A percentile compares a stretch with the other conserved stretches of the same genome.
These are phyloP conservation scores for Lycocorax pyrrhopterus DNA, from an alignment of 2,113 vertebrate genomes.

Conservation along the genomic window DNA sequence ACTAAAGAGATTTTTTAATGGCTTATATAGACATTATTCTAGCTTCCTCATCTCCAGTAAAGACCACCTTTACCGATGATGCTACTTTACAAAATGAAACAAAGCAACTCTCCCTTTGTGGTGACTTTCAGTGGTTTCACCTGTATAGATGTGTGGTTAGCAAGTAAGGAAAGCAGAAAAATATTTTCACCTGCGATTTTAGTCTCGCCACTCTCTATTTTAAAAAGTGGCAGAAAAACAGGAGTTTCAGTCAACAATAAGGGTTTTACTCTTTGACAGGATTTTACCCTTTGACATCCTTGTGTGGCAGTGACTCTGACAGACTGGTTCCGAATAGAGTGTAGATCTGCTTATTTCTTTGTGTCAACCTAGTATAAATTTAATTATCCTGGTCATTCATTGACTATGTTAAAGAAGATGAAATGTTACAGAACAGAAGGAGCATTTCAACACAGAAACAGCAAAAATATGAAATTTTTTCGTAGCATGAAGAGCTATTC, in stretches of 20 bases:
- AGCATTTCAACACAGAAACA: neutral
- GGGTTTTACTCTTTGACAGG: neutral
- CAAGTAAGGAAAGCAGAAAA: neutral
- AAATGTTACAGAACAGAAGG: neutral
- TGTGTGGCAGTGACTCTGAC: neutral
- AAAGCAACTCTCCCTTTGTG: neutral
- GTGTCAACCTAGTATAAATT: neutral
- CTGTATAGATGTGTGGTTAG: neutral
- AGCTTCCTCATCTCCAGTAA: neutral
- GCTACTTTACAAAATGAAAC: neutral
- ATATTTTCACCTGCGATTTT: neutral
- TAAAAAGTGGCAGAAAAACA: neutral
- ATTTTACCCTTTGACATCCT: neutral
- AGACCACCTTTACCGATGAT: neutral
- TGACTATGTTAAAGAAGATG: neutral
- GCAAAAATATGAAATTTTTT: neutral
- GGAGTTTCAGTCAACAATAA: neutral
- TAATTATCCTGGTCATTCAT: neutral
- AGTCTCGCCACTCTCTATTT: neutral
- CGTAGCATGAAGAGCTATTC: neutral
- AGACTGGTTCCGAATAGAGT: neutral
- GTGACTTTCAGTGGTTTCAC: neutral
- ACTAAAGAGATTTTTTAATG: neutral
- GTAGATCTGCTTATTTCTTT: neutral
- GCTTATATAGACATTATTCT: neutral